These are phyloP conservation scores for Patella pellucida DNA, from an alignment of 2,888 invertebrate genomes.

Conservation along the genomic window DNA sequence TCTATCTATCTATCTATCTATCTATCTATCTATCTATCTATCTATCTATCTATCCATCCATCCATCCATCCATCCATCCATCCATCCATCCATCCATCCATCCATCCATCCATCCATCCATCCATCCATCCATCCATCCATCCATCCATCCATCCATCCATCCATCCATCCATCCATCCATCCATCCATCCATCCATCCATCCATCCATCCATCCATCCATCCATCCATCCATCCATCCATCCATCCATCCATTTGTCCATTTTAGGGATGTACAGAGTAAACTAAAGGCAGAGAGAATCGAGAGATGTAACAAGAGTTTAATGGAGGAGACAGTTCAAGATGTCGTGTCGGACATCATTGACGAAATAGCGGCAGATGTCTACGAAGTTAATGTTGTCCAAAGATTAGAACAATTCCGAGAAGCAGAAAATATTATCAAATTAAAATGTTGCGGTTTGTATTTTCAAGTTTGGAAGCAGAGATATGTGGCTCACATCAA, in stretches of 20 bases:
- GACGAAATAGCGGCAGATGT: constrained; percentile 47
- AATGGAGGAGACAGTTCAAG: constrained; percentile 32
- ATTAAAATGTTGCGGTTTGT: constrained; percentile 42
- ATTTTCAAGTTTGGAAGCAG: constrained; percentile 52
- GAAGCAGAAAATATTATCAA: constrained; percentile 51
- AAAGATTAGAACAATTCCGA: constrained; percentile 51
- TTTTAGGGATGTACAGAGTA: constrained; percentile 32
- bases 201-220: no score
- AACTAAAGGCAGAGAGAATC: constrained; percentile 43
- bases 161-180: no score
- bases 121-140: no score
- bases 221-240: not conserved
- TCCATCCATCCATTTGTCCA: not conserved
- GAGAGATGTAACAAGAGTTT: constrained; percentile 40
- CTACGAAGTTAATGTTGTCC: constrained; percentile 59
- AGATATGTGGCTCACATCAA: constrained; percentile 46
- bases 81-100: no score
- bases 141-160: no score
- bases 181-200: no score
- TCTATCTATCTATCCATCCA: no score
- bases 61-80: no score
- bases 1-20: no score
- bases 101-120: no score
- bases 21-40: no score
- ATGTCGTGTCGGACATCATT: constrained; percentile 37